Evolutionary conservation across 2,888 invertebrate genomes (phyloP).

Genomic region (Mimas tiliae): DNA sequence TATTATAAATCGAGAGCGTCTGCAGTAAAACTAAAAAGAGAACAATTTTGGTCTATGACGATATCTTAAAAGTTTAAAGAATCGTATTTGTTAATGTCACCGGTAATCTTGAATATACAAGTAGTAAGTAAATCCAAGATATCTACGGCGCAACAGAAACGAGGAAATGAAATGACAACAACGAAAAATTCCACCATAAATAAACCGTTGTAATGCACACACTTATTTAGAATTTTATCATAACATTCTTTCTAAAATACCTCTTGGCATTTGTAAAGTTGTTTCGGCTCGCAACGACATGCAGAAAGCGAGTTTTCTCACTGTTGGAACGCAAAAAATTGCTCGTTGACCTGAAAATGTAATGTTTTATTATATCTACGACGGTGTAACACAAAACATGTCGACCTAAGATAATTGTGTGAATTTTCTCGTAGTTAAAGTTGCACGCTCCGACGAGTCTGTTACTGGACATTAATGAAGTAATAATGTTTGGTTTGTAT

Average conservation of each 20-base stretch:
- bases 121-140: constrained; percentile 10
- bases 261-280: constrained; percentile 44
- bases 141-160: constrained; percentile 5
- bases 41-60: too few species aligned
- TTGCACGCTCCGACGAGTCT: constrained; percentile 46
- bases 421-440: constrained; percentile 43
- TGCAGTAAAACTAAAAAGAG: too few species aligned
- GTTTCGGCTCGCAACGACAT: constrained; percentile 45
- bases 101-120: neutral
- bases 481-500: constrained; percentile 38
- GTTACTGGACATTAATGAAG: constrained; percentile 50
- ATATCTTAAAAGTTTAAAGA: neutral
- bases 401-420: constrained; percentile 44
- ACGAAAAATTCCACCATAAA: constrained; percentile 32
- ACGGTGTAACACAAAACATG: constrained; percentile 22
- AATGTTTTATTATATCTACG: constrained; percentile 38
- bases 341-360: constrained; percentile 43
- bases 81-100: constrained; percentile 2
- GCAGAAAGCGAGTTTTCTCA: constrained; percentile 41
- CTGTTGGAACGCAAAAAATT: constrained; percentile 44
- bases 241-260: constrained; percentile 45
- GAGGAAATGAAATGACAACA: constrained; percentile 26
- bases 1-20: too few species aligned
- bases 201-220: constrained; percentile 23
- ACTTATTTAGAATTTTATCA: constrained; percentile 37